Evolutionary conservation across 2,888 invertebrate species (phyloP).

Genomic region (Saturnia japonica): DNA sequence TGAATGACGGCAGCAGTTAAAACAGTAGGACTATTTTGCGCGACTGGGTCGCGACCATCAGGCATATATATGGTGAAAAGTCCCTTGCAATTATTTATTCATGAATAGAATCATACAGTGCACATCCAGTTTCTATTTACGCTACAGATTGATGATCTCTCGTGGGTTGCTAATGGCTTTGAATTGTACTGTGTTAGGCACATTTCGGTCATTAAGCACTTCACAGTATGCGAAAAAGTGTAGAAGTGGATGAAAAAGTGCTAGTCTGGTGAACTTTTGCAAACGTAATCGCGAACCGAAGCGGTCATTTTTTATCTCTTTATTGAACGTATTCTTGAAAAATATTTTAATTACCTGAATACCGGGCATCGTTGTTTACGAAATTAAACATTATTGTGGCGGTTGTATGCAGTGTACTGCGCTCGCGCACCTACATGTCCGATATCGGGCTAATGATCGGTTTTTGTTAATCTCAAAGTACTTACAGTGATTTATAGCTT

Average conservation of each 20-base stretch:
- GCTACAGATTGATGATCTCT: too few relatives aligned
- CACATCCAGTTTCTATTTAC: too few relatives aligned
- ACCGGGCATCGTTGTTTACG: not conserved
- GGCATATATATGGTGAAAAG: too few relatives aligned
- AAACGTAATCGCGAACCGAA: not conserved
- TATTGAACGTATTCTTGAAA: not conserved
- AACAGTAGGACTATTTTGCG: too few relatives aligned
- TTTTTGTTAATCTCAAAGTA: not conserved
- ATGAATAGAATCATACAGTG: too few relatives aligned
- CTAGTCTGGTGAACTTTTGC: not conserved
- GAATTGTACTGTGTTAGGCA: too few relatives aligned
- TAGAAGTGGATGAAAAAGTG: not conserved
- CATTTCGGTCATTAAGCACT: too few relatives aligned
- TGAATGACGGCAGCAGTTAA: too few relatives aligned
- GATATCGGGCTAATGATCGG: conserved; percentile 5
- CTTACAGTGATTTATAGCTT: not conserved
- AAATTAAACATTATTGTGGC: not conserved
- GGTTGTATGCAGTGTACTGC: not conserved
- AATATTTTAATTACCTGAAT: conserved; percentile 8
- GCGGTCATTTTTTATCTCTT: not conserved
- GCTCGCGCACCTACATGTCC: not conserved
- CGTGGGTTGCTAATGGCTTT: too few relatives aligned
- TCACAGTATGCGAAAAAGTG: too few relatives aligned
- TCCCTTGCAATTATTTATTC: too few relatives aligned
- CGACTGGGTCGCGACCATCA: too few relatives aligned